Conservation (phyloP, 2,888 invertebrate genomes). For the Drosophila rellima region DNA sequence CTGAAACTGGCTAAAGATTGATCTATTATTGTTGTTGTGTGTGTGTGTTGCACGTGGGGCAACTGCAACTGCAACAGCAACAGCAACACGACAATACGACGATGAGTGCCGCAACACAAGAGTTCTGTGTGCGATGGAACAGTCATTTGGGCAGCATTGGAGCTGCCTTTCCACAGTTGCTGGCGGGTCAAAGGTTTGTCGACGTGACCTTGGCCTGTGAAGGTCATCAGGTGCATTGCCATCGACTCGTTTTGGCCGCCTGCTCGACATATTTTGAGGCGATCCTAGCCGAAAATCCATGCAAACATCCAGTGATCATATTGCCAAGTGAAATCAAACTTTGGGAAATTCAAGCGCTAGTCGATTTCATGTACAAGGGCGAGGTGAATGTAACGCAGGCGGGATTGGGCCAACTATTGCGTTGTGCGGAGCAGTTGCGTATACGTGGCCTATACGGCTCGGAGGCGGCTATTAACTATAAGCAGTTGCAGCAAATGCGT, state of each 20-base stretch:
- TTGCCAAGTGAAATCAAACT: conserved; percentile 94
- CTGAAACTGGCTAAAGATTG: too few relatives aligned
- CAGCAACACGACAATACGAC: too few relatives aligned
- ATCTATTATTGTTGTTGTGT: too few relatives aligned
- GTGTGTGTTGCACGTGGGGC: too few relatives aligned
- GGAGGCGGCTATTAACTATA: conserved; percentile 84
- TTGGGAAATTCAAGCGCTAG: conserved; percentile 94
- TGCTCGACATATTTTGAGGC: conserved; percentile 94
- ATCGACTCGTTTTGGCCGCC: conserved; percentile 94
- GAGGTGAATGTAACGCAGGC: conserved; percentile 95
- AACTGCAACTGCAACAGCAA: too few relatives aligned
- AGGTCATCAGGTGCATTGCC: conserved; percentile 92
- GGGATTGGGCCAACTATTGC: conserved; percentile 92
- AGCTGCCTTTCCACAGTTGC: conserved; percentile 85
- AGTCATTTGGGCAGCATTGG: conserved; percentile 86
- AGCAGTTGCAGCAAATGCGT: conserved; percentile 81
- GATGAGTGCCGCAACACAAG: conserved; percentile 77
- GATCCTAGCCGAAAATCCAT: conserved; percentile 92
- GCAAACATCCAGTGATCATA: conserved; percentile 93
- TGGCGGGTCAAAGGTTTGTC: conserved; percentile 88
- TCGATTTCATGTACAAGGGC: conserved; percentile 96
- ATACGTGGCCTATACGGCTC: conserved; percentile 89
- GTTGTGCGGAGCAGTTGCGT: conserved; percentile 93
- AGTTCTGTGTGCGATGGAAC: conserved; percentile 86
- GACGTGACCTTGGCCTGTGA: conserved; percentile 96